Evolutionary conservation across 1,140 invertebrate species (phyloP).

Genomic region (Pseudomyrmex flavicornis): DNA sequence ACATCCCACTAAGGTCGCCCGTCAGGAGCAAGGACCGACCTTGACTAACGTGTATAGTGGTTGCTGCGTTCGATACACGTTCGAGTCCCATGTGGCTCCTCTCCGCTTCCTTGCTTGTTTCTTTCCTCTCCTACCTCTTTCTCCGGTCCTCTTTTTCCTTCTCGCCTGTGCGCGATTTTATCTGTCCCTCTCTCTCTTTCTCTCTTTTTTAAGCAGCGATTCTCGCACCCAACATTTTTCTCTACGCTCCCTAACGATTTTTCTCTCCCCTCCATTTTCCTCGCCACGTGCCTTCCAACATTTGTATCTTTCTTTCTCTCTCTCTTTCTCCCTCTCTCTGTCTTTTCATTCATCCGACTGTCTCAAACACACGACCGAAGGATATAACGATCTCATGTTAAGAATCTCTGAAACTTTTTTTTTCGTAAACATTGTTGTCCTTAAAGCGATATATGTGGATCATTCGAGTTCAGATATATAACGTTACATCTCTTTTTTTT

Average conservation of each 20-base stretch:
- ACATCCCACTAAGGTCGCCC: conserved; percentile 74
- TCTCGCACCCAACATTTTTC: not conserved
- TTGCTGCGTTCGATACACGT: conserved; percentile 77
- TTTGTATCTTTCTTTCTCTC: conserved; percentile 23
- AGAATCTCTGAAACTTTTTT: no score
- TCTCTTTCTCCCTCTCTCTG: not conserved
- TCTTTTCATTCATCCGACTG: conserved; percentile 56
- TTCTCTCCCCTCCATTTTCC: conserved; percentile 11
- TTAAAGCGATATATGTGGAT: no score
- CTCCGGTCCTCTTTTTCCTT: conserved; percentile 17
- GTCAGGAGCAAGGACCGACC: conserved; percentile 82
- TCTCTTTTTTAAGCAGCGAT: not conserved
- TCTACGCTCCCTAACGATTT: conserved; percentile 47
- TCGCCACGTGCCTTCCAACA: not conserved
- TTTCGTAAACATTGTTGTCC: no score
- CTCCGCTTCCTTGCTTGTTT: conserved; percentile 73
- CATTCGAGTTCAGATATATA: no score
- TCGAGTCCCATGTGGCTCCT: conserved; percentile 32
- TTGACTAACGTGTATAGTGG: conserved; percentile 79
- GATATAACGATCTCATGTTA: no score
- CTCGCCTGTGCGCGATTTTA: not conserved
- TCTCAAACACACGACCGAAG: conserved; percentile 2
- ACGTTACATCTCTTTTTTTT: no score
- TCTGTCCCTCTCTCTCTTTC: not conserved
- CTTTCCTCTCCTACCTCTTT: conserved; percentile 42